phyloP scores from a whole-genome alignment of 2,113 vertebrate species.

The Tichodroma muraria region DNA sequence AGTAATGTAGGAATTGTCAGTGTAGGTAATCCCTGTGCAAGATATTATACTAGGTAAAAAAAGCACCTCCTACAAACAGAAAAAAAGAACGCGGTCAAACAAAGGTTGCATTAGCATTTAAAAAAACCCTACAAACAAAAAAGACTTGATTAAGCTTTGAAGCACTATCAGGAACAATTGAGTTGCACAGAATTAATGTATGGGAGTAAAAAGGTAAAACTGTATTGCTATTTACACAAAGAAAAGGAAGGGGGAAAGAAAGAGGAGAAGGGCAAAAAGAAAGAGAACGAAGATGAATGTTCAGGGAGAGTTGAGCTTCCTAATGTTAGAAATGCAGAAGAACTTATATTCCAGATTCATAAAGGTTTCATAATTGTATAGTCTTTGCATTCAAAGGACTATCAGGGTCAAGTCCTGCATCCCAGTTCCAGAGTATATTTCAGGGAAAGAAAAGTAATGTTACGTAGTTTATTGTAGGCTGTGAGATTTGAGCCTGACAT shows the following conservation, averaged over 20 bases:
- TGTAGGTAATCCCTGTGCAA: not conserved
- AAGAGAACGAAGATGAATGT: not conserved
- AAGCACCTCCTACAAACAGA: not conserved
- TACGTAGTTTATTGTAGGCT: not conserved
- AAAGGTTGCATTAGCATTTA: not conserved
- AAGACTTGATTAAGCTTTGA: not conserved
- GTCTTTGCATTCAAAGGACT: not conserved
- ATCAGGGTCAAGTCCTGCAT: not conserved
- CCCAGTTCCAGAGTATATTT: not conserved
- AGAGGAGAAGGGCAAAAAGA: not conserved
- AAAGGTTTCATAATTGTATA: not conserved
- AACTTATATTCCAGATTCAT: not conserved
- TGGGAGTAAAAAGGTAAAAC: not conserved
- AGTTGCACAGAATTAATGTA: not conserved
- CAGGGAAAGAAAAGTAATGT: not conserved
- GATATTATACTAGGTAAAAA: not conserved
- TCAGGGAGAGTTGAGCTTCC: not conserved
- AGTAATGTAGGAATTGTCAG: not conserved
- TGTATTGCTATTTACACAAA: not conserved
- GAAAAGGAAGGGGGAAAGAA: not conserved
- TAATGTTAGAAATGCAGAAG: not conserved
- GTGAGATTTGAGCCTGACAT: not conserved
- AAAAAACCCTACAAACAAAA: not conserved
- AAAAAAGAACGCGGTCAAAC: fast-evolving
- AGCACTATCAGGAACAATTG: not conserved